A percentile compares a stretch with the other conserved stretches of the same genome.
Conservation (phyloP, 2,113 vertebrate species). For the Capreolus pygargus region DNA sequence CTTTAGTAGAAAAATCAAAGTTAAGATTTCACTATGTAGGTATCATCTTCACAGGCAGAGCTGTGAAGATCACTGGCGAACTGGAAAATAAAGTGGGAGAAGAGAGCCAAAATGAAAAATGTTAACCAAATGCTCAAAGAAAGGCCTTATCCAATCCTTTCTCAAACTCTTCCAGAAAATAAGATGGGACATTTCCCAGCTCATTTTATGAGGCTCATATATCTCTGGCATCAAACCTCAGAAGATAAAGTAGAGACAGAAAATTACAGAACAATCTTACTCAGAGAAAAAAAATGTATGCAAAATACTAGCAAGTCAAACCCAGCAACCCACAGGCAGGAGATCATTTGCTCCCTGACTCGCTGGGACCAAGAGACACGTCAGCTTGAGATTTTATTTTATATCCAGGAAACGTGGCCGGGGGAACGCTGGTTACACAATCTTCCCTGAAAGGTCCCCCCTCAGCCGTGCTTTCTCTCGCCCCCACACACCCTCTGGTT, state of each 20-base stretch:
- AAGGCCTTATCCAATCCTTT: rapidly evolving
- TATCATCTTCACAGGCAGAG: background rate
- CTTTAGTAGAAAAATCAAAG: background rate
- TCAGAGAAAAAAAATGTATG: background rate
- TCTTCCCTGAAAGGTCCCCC: background rate
- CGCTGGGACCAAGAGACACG: rapidly evolving
- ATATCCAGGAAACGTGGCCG: background rate
- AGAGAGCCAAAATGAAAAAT: background rate
- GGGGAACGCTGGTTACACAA: background rate
- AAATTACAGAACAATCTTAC: background rate
- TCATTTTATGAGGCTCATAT: background rate
- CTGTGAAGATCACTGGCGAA: background rate
- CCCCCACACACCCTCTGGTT: background rate
- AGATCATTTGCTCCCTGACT: rapidly evolving
- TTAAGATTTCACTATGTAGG: background rate
- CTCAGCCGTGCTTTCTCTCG: background rate
- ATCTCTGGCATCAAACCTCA: background rate
- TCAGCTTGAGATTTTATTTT: background rate
- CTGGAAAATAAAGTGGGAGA: background rate
- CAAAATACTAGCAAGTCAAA: background rate
- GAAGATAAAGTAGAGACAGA: background rate
- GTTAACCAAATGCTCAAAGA: background rate
- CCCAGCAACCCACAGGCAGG: background rate
- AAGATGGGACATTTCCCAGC: background rate
- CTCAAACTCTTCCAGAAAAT: background rate